Evolutionary conservation across 2,113 vertebrate species (phyloP).

Genomic region (Desmodus rotundus): DNA sequence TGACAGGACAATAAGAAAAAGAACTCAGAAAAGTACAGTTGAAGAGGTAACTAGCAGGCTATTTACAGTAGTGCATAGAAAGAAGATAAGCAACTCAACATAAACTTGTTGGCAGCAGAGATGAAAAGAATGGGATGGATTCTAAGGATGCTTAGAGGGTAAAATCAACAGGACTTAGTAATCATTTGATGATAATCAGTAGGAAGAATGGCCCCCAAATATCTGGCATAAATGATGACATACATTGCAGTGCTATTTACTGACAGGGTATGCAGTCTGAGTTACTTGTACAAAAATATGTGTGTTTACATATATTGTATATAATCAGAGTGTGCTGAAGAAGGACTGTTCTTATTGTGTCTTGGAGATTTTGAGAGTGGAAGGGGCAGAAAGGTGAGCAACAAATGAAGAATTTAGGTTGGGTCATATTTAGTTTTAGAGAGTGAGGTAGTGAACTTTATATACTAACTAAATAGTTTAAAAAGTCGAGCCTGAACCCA

Average conservation of each 20-base stretch:
- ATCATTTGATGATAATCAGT: background rate
- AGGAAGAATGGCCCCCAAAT: background rate
- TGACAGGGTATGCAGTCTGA: background rate
- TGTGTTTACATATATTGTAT: background rate
- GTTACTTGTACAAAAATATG: background rate
- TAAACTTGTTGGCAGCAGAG: background rate
- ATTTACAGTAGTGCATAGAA: background rate
- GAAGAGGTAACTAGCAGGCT: background rate
- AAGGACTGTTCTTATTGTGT: background rate
- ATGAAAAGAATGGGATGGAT: background rate
- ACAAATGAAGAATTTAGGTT: background rate
- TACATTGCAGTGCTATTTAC: accelerated
- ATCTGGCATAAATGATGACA: background rate
- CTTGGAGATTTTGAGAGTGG: background rate
- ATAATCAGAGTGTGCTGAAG: background rate
- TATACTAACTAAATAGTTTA: background rate
- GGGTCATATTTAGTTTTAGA: background rate
- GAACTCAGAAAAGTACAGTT: background rate
- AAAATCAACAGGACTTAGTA: background rate
- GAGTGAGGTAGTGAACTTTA: background rate
- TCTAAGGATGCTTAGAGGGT: background rate
- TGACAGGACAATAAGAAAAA: background rate
- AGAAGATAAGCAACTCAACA: background rate
- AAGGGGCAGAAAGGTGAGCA: background rate
- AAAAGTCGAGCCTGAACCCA: background rate